Evolutionary conservation across 2,888 invertebrate genomes (phyloP), one percentile per base, ranked within the genome.

Genomic region (Drymonia ruficornis): DNA sequence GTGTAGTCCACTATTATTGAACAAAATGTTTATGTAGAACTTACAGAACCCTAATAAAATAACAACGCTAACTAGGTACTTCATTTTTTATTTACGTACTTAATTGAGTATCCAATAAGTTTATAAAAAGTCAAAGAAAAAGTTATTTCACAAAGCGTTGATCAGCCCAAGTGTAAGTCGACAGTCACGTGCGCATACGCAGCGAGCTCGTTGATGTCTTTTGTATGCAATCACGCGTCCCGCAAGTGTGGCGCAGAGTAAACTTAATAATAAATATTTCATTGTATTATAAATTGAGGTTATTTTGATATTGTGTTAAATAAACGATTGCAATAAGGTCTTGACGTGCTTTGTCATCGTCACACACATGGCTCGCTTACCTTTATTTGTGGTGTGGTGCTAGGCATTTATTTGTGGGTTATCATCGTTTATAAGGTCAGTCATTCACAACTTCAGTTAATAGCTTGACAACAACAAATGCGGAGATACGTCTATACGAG

Each of bases 121-220:
- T 44, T 49, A 23, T 23, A 42, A 50, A 61, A 61, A 47, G n/a
- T n/a, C n/a, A n/a, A n/a, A 38, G 38, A 44, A 44, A 45, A 28
- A 28, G 0, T n/a, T 13, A 1, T 28, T 28, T 13, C 23, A n/a
- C 15, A 12, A 43, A 45, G 44, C 8, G 43, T 43, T 43, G 43
- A 43, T 43, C 43, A 19, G 43, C 23, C 2, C 15, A 46, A 29
- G 29, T 46, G n/a, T 16, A 11, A 28, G 15, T 46, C 12, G 29
- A 47, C 47, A 47, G 47, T 16, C 16, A 34, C 18, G 16, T 76
- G 83, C 81, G 76, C 72, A 49, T 28, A 77, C 81, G 81, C 77
- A 61, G 52, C 12, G 44, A 62, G 61, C 65, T 63, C 81, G 84
- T 83, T 82, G 78, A 84, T 77, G 78, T 84, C 84, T 82, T 74